Evolutionary conservation across 2,797 vertebrate genomes (phyloP).

Genomic region (Acrossocheilus fasciatus): DNA sequence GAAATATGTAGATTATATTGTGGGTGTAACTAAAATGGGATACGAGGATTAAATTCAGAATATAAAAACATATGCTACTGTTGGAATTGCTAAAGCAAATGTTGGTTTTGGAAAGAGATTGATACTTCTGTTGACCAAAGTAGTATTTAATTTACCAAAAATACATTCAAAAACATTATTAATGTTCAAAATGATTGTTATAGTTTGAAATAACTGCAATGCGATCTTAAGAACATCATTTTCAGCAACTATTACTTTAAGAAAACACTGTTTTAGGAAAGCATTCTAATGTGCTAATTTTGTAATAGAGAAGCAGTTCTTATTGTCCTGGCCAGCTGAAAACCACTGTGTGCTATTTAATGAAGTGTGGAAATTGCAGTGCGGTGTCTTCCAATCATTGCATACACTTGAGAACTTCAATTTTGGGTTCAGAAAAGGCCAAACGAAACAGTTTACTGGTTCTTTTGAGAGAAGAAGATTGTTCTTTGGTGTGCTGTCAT

Average conservation of each 20-base stretch:
- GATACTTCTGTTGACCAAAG: background rate
- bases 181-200: background rate
- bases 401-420: background rate
- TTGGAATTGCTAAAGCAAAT: slow-evolving; percentile 15
- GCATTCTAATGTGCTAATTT: background rate
- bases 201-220: background rate
- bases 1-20: slow-evolving; percentile 15
- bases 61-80: slow-evolving; percentile 29
- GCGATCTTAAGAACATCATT: background rate
- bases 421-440: background rate
- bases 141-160: background rate
- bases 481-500: background rate
- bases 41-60: slow-evolving; percentile 3
- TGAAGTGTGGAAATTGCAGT: background rate
- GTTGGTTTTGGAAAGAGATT: slow-evolving; percentile 18
- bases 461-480: background rate
- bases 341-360: background rate
- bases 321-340: background rate
- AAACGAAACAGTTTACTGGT: background rate
- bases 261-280: background rate
- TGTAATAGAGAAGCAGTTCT: background rate
- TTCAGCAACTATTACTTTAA: background rate
- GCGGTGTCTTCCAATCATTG: background rate
- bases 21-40: slow-evolving; percentile 19
- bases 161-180: background rate